Conservation (phyloP, 2,797 vertebrate species). For the Oophaga sylvatica region DNA sequence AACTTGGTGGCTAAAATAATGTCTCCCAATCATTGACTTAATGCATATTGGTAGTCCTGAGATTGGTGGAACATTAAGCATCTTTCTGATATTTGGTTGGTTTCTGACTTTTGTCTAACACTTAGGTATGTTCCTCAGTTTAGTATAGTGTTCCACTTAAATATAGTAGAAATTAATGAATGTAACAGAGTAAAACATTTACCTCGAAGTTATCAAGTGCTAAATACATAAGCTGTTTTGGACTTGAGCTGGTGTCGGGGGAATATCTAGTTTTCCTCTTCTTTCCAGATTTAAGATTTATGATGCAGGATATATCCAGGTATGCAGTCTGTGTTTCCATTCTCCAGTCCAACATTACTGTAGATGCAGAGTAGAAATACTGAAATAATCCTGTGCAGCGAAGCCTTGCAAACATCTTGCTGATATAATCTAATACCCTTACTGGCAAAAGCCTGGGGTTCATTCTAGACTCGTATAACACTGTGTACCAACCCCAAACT, state of each 20-base stretch:
- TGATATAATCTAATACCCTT: neutral
- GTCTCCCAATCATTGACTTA: neutral
- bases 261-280: constrained; percentile 48
- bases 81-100: neutral
- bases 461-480: neutral
- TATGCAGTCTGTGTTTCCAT: constrained; percentile 48
- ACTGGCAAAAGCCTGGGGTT: neutral
- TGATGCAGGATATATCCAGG: constrained; percentile 46
- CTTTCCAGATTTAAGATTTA: constrained; percentile 49
- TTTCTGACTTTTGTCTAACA: neutral
- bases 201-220: constrained; percentile 19
- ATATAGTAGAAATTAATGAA: constrained; percentile 3
- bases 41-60: neutral
- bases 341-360: constrained; percentile 9
- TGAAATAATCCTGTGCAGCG: neutral
- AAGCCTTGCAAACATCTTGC: neutral
- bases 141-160: neutral
- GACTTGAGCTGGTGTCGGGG: constrained; percentile 23
- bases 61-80: neutral
- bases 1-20: neutral
- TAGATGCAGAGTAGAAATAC: neutral
- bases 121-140: neutral
- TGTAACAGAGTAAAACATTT: constrained; percentile 29
- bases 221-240: constrained; percentile 40
- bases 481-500: neutral